These are phyloP conservation scores for Tangara arthus DNA, from an alignment of 2,797 vertebrate species.

Conservation along the genomic window DNA sequence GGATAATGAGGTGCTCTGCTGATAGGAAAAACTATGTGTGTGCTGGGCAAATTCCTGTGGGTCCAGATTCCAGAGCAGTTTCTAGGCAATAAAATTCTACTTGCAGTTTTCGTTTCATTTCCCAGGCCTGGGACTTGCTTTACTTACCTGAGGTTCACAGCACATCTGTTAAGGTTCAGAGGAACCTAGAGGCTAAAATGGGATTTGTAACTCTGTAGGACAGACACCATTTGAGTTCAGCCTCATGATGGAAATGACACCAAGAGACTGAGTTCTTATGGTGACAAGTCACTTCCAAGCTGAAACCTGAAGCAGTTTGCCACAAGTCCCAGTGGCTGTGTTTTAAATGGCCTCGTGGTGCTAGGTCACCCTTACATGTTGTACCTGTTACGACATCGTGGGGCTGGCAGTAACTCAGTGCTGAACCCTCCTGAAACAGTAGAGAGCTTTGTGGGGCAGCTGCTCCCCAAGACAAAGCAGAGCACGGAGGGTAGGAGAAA, in stretches of 20 bases:
- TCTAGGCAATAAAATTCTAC: not conserved
- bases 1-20: not conserved
- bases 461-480: not conserved
- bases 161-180: not conserved
- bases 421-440: not conserved
- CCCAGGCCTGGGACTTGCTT: not conserved
- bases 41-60: not conserved
- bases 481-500: not conserved
- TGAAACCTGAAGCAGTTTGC: not conserved
- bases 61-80: not conserved
- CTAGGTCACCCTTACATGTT: not conserved
- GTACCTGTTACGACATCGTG: rapidly evolving
- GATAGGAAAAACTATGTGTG: not conserved
- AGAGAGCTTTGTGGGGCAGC: not conserved
- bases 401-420: not conserved
- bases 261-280: not conserved
- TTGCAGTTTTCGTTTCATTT: conserved; percentile 18
- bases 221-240: not conserved
- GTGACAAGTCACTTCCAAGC: not conserved
- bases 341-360: not conserved
- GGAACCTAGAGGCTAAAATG: not conserved
- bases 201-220: not conserved
- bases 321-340: not conserved
- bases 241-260: not conserved
- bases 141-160: not conserved